Conservation (phyloP, 53 echinoderm and acorn worm species). For the Crossaster papposus region DNA sequence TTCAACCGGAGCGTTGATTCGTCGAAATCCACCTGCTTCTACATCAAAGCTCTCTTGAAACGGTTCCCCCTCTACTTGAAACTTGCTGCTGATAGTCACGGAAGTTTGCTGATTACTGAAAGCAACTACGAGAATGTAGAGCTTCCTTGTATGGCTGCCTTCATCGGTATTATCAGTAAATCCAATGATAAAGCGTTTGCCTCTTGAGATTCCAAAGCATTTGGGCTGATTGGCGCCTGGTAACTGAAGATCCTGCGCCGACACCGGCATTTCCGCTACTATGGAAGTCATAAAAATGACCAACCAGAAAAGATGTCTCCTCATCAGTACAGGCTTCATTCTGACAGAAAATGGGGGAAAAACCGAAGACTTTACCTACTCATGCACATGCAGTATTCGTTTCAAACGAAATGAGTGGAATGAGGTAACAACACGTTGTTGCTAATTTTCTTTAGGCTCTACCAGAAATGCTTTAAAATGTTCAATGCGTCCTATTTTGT, state of each 20-base stretch:
- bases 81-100: slow-evolving; percentile 62
- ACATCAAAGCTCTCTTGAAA: slow-evolving; percentile 33
- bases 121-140: slow-evolving; percentile 58
- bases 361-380: too few species aligned
- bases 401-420: too few species aligned
- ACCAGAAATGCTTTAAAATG: too few species aligned
- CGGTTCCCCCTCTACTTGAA: slow-evolving; percentile 31
- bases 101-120: slow-evolving; percentile 57
- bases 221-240: not conserved
- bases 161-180: slow-evolving; percentile 13
- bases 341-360: not conserved
- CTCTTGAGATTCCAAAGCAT: slow-evolving; percentile 67
- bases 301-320: not conserved
- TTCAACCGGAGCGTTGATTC: slow-evolving; percentile 40
- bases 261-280: not conserved
- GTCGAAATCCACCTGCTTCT: slow-evolving; percentile 52
- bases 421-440: too few species aligned
- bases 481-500: too few species aligned
- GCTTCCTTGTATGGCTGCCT: not conserved
- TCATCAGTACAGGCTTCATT: not conserved
- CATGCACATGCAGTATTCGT: too few species aligned
- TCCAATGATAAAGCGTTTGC: slow-evolving; percentile 53
- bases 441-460: too few species aligned
- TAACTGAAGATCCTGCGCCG: not conserved
- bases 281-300: slow-evolving; percentile 13